These are phyloP conservation scores for Macquaria ambigua DNA, from an alignment of 2,113 vertebrate genomes.

Conservation along the genomic window DNA sequence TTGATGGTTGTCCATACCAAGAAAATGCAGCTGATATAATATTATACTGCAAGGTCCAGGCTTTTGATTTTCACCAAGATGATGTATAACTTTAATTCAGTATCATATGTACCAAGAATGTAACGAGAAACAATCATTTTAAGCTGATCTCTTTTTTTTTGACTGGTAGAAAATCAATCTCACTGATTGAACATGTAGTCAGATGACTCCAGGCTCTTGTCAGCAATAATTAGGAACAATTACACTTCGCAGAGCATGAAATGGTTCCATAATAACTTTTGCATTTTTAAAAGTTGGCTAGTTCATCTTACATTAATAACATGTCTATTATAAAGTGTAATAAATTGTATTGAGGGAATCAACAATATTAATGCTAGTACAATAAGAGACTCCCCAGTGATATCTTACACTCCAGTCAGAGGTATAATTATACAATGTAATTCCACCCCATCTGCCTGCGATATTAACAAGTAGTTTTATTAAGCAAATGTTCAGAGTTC, in stretches of 20 bases:
- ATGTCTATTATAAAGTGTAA: conserved; percentile 5
- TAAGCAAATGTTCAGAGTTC: conserved; percentile 37
- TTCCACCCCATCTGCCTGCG: background rate
- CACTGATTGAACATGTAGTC: conserved; percentile 13
- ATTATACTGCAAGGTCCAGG: background rate
- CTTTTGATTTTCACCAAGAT: background rate
- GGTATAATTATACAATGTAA: conserved; percentile 16
- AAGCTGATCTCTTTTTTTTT: background rate
- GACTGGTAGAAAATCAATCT: conserved; percentile 5
- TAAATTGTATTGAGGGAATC: conserved; percentile 5
- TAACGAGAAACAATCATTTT: conserved; percentile 15
- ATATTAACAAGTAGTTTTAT: conserved; percentile 49
- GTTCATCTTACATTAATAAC: background rate
- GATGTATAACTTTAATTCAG: background rate
- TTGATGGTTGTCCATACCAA: background rate
- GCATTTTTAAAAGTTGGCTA: conserved; percentile 30
- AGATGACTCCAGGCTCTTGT: conserved; percentile 8
- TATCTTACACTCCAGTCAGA: background rate
- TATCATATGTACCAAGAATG: conserved; percentile 2
- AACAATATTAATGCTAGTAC: conserved; percentile 20
- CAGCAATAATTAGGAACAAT: conserved; percentile 41
- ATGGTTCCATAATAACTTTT: conserved; percentile 36
- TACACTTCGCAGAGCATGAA: conserved; percentile 38
- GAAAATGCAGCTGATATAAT: background rate
- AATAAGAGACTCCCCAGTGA: conserved; percentile 8